A percentile compares a stretch with the other conserved stretches of the same genome.
Conservation (phyloP, 2,113 vertebrate species). For the Etheostoma spectabile region DNA sequence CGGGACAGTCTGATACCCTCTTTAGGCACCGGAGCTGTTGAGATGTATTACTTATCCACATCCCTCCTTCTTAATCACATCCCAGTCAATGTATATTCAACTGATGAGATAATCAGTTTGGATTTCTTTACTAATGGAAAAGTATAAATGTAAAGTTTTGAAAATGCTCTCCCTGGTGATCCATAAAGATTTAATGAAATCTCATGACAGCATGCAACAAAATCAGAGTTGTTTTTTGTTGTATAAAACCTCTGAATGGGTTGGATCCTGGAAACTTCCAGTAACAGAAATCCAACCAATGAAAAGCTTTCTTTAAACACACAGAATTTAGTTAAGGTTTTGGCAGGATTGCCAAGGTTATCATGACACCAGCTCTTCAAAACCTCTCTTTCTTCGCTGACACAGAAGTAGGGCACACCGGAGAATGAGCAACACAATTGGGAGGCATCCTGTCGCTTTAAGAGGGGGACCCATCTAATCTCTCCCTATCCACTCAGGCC, state of each 20-base stretch:
- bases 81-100: slow-evolving; percentile 25
- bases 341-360: slow-evolving; percentile 55
- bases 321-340: slow-evolving; percentile 37
- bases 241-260: neutral
- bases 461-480: slow-evolving; percentile 88
- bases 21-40: slow-evolving; percentile 54
- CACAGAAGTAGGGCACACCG: slow-evolving; percentile 81
- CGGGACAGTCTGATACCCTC: slow-evolving; percentile 64
- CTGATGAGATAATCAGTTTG: slow-evolving; percentile 10
- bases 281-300: slow-evolving; percentile 5
- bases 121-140: neutral
- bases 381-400: slow-evolving; percentile 69
- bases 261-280: neutral
- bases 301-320: slow-evolving; percentile 13
- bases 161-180: neutral
- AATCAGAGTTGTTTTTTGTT: neutral
- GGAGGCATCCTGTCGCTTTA: slow-evolving; percentile 86
- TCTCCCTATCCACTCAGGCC: slow-evolving; percentile 87
- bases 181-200: neutral
- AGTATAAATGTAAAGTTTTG: neutral
- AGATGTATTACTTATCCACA: slow-evolving; percentile 42
- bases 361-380: slow-evolving; percentile 55
- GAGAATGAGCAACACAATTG: slow-evolving; percentile 76
- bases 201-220: neutral
- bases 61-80: slow-evolving; percentile 16